Evolutionary conservation across 2,113 vertebrate species (phyloP).

Genomic region (Leptobrachium leishanense): DNA sequence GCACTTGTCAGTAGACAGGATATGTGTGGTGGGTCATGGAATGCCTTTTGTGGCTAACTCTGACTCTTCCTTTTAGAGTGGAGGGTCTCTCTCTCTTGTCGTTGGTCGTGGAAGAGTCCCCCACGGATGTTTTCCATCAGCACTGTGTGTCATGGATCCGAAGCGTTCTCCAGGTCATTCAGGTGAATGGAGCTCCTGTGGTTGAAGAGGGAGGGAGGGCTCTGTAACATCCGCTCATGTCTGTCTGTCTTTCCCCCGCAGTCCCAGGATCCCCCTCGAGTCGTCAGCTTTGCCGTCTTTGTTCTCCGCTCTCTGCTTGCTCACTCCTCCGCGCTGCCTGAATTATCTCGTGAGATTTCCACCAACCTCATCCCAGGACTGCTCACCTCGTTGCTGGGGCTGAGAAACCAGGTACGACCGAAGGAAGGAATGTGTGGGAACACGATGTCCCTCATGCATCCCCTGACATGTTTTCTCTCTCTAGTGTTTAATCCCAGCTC

Average conservation of each 20-base stretch:
- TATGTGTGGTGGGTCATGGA: too few species aligned
- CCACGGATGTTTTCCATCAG: conserved; percentile 82
- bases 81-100: conserved; percentile 85
- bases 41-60: too few species aligned
- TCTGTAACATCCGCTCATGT: background rate
- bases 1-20: too few species aligned
- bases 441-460: too few species aligned
- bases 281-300: conserved; percentile 76
- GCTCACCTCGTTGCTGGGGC: conserved; percentile 82
- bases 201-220: background rate
- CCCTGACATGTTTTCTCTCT: background rate
- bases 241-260: conserved; percentile 43
- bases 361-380: conserved; percentile 84
- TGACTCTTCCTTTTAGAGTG: conserved; percentile 63
- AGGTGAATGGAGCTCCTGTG: conserved; percentile 62
- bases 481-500: conserved; percentile 79
- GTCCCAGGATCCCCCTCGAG: conserved; percentile 82
- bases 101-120: conserved; percentile 82
- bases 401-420: conserved; percentile 78
- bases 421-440: background rate
- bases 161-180: conserved; percentile 82
- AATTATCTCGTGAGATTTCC: conserved; percentile 81
- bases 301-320: conserved; percentile 80
- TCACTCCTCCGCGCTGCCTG: conserved; percentile 78
- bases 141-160: conserved; percentile 86